phyloP scores from a whole-genome alignment of 2,888 invertebrate genomes.

The Catotricha subobsoleta region DNA sequence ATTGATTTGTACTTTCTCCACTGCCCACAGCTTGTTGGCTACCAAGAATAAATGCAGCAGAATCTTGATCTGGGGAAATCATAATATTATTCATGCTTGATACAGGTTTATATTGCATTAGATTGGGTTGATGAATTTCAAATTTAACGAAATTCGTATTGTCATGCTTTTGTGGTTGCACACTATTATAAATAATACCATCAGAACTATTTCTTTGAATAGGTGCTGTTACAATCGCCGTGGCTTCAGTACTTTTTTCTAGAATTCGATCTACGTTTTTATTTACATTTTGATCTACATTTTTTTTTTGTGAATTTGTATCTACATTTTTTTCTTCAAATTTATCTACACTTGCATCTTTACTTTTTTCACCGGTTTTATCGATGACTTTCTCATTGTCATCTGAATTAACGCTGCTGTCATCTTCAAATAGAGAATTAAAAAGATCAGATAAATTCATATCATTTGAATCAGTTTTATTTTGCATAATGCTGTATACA shows the following conservation, averaged over 20 bases:
- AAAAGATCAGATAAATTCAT: conserved; percentile 27
- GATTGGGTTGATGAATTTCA: conserved; percentile 19
- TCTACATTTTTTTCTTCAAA: not conserved
- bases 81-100: conserved; percentile 42
- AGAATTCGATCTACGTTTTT: no score
- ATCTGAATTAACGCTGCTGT: conserved; percentile 10
- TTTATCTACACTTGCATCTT: not conserved
- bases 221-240: no score
- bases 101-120: not conserved
- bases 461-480: conserved; percentile 16
- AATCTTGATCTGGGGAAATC: conserved; percentile 43
- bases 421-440: conserved; percentile 24
- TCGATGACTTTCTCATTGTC: not conserved
- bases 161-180: no score
- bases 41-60: conserved; percentile 44
- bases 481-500: conserved; percentile 11
- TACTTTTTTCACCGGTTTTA: not conserved
- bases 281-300: no score
- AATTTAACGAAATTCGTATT: conserved; percentile 28
- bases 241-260: no score
- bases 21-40: conserved; percentile 25
- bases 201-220: no score
- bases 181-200: no score
- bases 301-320: no score
- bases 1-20: conserved; percentile 13